phyloP scores from a whole-genome alignment of 2,113 vertebrate species.

The Pluvialis apricaria region DNA sequence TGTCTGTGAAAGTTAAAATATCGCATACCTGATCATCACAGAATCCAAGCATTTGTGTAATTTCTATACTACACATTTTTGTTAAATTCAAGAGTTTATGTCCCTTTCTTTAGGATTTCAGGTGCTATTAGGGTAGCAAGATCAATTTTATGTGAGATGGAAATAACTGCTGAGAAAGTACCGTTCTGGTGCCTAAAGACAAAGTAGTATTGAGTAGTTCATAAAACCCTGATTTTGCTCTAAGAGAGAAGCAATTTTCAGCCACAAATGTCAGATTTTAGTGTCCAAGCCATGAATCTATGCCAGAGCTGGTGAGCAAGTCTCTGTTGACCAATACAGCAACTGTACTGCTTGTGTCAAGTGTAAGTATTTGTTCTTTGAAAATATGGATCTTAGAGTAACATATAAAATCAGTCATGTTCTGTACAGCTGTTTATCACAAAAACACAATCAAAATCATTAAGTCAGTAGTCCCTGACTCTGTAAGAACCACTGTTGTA shows the following conservation, averaged over 20 bases:
- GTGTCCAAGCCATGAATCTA: not conserved
- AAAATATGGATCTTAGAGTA: not conserved
- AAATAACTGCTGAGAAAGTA: not conserved
- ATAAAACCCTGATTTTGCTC: constrained; percentile 8
- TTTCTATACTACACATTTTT: not conserved
- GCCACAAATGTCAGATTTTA: not conserved
- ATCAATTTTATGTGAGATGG: not conserved
- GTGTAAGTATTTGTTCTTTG: not conserved
- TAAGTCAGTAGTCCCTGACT: not conserved
- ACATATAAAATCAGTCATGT: not conserved
- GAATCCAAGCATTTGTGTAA: not conserved
- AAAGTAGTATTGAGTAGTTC: not conserved
- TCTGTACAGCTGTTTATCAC: not conserved
- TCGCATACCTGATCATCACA: not conserved
- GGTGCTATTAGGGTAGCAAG: not conserved
- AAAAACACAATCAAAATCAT: not conserved
- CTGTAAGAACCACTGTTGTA: not conserved
- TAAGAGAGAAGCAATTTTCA: constrained; percentile 3
- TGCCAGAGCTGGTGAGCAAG: not conserved
- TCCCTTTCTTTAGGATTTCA: not conserved
- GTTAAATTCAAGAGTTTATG: not conserved
- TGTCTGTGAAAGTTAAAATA: not conserved
- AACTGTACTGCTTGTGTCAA: not conserved
- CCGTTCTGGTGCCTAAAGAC: not conserved
- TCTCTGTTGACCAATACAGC: not conserved